Evolutionary conservation across 1,140 invertebrate species (phyloP).

Genomic region (Trichonephila clavipes): DNA sequence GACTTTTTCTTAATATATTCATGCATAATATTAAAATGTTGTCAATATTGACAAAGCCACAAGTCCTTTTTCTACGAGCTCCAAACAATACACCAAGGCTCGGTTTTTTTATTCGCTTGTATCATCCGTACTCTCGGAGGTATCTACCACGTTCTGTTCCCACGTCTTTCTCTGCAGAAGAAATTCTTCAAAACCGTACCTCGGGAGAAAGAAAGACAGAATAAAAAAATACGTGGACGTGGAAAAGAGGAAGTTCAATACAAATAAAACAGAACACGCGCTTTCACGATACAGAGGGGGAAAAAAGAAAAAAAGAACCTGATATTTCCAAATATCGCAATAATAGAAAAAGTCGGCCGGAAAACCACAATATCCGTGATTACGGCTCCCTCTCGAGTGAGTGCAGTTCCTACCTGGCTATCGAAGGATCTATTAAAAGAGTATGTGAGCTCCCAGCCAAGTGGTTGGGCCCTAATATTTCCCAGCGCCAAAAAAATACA

Average conservation of each 20-base stretch:
- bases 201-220: neutral
- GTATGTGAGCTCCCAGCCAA: conserved; percentile 36
- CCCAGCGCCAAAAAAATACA: neutral
- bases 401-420: neutral
- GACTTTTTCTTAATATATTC: too few relatives aligned
- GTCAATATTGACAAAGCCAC: neutral
- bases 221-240: neutral
- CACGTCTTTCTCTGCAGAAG: neutral
- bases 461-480: neutral
- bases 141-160: neutral
- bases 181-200: conserved; percentile 23
- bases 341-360: conserved; percentile 2
- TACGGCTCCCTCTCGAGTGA: neutral
- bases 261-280: conserved; percentile 34
- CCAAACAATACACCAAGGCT: neutral
- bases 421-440: conserved; percentile 42
- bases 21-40: neutral
- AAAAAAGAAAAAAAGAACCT: neutral
- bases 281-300: neutral
- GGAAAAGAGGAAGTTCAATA: conserved; percentile 21
- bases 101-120: neutral
- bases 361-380: conserved; percentile 59
- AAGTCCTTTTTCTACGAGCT: neutral
- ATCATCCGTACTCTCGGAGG: neutral
- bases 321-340: neutral